phyloP scores from a whole-genome alignment of 2,113 vertebrate species.

The Pelodiscus sinensis region DNA sequence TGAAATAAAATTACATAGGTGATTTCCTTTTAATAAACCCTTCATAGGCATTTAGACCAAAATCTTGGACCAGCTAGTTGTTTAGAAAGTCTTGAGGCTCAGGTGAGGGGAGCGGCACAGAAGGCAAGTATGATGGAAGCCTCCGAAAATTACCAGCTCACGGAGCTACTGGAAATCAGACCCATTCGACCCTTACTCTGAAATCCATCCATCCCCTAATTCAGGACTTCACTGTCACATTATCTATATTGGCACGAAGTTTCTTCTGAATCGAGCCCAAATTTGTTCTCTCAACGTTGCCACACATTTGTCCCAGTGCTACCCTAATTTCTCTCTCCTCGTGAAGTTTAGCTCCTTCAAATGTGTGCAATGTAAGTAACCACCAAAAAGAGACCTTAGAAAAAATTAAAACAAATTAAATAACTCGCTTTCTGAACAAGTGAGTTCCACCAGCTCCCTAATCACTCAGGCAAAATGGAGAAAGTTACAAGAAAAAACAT shows the following conservation, averaged over 20 bases:
- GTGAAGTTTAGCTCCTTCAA: background rate
- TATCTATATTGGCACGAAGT: background rate
- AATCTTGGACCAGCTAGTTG: background rate
- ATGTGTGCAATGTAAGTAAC: background rate
- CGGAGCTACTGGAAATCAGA: background rate
- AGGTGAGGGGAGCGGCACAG: too few species aligned
- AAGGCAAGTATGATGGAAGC: background rate
- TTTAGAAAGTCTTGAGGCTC: background rate
- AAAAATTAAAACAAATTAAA: background rate
- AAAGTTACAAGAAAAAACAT: background rate
- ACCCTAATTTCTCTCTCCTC: fast-evolving
- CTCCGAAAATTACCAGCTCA: background rate
- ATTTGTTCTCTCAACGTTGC: background rate
- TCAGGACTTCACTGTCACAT: background rate
- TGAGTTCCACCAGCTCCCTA: background rate
- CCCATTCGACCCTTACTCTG: background rate
- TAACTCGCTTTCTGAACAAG: background rate
- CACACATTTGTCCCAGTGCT: fast-evolving
- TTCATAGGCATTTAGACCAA: background rate
- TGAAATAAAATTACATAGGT: background rate
- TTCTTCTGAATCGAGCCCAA: background rate
- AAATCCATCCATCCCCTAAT: background rate
- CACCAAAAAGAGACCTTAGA: too few species aligned
- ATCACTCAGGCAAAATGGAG: background rate
- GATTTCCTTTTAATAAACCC: background rate